phyloP scores from a whole-genome alignment of 1,140 invertebrate species.

The Drosophila navojoa region DNA sequence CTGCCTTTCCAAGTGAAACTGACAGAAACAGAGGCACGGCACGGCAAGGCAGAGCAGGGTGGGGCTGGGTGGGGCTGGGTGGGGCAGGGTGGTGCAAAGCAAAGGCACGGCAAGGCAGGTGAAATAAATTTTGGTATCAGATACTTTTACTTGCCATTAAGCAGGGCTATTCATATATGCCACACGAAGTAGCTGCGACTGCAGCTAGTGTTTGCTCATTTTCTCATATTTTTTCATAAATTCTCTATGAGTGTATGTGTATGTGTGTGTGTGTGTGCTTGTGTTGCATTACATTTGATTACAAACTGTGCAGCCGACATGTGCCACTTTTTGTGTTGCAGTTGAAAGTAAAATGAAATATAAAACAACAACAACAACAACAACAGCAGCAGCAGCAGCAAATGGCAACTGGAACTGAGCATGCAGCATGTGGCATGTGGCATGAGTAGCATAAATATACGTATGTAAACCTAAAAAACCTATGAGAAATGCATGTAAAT shows the following conservation, averaged over 20 bases:
- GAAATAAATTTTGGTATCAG: slow-evolving; percentile 43
- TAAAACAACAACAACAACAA: slow-evolving; percentile 53
- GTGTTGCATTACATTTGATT: slow-evolving; percentile 66
- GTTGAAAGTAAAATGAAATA: slow-evolving; percentile 65
- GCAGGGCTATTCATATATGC: slow-evolving; percentile 41
- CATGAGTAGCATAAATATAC: slow-evolving; percentile 69
- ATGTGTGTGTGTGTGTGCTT: slow-evolving; percentile 32
- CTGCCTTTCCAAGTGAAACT: slow-evolving; percentile 28
- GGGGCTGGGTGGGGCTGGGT: too few species aligned
- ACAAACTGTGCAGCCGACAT: slow-evolving; percentile 74
- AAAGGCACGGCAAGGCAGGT: slow-evolving; percentile 16
- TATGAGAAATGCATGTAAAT: slow-evolving; percentile 44
- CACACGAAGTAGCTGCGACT: slow-evolving; percentile 15
- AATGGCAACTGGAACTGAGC: slow-evolving; percentile 52
- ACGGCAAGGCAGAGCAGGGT: neutral
- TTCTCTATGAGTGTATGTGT: slow-evolving; percentile 27
- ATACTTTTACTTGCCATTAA: slow-evolving; percentile 52
- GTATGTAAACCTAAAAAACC: slow-evolving; percentile 49
- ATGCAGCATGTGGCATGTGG: slow-evolving; percentile 36
- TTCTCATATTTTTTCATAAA: slow-evolving; percentile 49
- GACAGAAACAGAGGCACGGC: neutral
- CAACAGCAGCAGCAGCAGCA: slow-evolving; percentile 20
- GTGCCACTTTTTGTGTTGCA: slow-evolving; percentile 70
- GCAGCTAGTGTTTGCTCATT: slow-evolving; percentile 4
- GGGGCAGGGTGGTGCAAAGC: too few species aligned